Conservation (phyloP, 2,797 vertebrate genomes). For the Siniperca scherzeri region DNA sequence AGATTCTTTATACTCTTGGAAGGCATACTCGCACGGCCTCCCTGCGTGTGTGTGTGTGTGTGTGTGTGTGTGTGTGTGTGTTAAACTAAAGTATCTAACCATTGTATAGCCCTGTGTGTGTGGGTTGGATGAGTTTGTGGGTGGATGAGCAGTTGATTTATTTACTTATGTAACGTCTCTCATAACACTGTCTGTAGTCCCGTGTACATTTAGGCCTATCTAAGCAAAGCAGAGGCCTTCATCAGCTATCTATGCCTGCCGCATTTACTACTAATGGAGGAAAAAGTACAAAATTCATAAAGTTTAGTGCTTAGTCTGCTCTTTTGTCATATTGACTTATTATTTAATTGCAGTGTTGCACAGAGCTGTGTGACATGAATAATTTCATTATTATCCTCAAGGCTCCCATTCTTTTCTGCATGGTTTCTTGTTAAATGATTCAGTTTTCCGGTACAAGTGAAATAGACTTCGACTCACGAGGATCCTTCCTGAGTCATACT, state of each 20-base stretch:
- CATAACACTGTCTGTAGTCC: conserved; percentile 43
- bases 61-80: conserved; percentile 10
- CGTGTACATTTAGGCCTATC: conserved; percentile 48
- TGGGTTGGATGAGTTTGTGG: conserved; percentile 65
- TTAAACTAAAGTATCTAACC: conserved; percentile 41
- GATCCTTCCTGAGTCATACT: background rate
- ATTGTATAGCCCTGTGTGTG: conserved; percentile 55
- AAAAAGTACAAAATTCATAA: conserved; percentile 38
- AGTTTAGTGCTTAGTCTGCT: conserved; percentile 49
- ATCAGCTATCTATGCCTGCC: conserved; percentile 20
- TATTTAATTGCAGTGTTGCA: conserved; percentile 56
- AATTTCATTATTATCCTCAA: conserved; percentile 35
- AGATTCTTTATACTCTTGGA: conserved; percentile 30
- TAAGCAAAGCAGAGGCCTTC: conserved; percentile 40
- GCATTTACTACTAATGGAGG: conserved; percentile 39
- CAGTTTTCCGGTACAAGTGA: background rate
- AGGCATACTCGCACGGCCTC: conserved; percentile 7
- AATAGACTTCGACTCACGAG: background rate
- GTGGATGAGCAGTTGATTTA: conserved; percentile 66
- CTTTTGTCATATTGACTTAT: conserved; percentile 51
- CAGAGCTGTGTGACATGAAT: conserved; percentile 30
- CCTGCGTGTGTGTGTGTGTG: conserved; percentile 5
- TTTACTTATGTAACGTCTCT: conserved; percentile 70
- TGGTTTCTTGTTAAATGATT: conserved; percentile 33
- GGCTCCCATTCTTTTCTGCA: conserved; percentile 25